Base-by-base conservation (phyloP, 1,140 invertebrate genomes). In the Cataglyphis hispanica region DNA sequence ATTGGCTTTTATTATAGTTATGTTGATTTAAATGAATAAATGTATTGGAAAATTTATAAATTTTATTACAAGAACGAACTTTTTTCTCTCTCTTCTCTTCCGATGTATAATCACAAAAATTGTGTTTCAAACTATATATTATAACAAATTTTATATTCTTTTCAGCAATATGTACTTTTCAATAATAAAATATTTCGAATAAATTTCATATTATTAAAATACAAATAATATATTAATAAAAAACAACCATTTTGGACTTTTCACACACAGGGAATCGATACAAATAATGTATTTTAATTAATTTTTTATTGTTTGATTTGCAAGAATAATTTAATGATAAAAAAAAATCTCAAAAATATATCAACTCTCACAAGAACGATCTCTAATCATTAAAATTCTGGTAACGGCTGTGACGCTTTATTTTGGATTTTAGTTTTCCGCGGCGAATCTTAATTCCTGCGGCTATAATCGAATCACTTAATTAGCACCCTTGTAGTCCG, bases 391-490 rank as follows among this genome's bases (percentile, higher is more conserved):
- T 94, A 92, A 93, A 93, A 94, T 94, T 94, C 93, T 91, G 61
- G 50, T 83, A 70, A 86, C 86, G 87, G 72, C 43, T 56, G 50
- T 34, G 61, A 22, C 84, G 66, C 56, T 87, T 90, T 91, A 93
- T 92, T 93, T 92, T 89, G 85, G 88, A 90, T 93, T 90, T 88
- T 89, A 90, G 87, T 91, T 91, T 91, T 89, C 85, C 86, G 43
- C 86, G 75, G 72, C 85, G 87, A 88, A 93, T 94, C 93, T 93
- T 93, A 92, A 92, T 94, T 94, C 89, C 88, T 85, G 69, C 84
- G 89, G 89, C 77, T 92, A 81, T 94, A 93, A 94, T 94, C 90
- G 88, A 94, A 94, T 94, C 91, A 91, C 92, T 93, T 92, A 93
- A 94, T 94, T 94, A 93, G 87, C 91, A 84, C 91, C 91, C 92